phyloP scores from a whole-genome alignment of 2,113 vertebrate species.

The Lanius ludovicianus region DNA sequence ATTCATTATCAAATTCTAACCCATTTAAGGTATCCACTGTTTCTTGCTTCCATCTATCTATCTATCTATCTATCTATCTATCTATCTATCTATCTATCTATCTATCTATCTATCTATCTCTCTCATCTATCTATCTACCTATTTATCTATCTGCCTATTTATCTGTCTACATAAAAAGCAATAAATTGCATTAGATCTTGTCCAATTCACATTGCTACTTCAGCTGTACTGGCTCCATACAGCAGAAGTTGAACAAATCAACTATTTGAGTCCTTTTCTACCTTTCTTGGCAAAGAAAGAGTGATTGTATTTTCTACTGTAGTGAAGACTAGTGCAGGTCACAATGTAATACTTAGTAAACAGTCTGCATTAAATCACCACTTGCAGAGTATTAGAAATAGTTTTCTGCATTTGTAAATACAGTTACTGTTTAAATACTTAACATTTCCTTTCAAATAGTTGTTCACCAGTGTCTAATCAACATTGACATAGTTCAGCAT shows the following conservation, averaged over 20 bases:
- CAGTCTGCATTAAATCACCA: not conserved
- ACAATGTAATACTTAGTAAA: not conserved
- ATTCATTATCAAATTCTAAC: not conserved
- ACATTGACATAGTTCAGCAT: not conserved
- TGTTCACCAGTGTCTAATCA: not conserved
- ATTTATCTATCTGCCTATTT: not conserved
- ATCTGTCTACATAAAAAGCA: not conserved
- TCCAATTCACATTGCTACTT: not conserved
- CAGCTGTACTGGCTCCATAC: not conserved
- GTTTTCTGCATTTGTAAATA: not conserved
- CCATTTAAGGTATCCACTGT: not conserved
- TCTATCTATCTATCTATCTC: too few species aligned
- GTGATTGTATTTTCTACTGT: not conserved
- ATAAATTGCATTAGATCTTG: not conserved
- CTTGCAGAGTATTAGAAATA: not conserved
- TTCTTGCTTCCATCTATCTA: not conserved
- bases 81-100: not conserved
- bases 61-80: not conserved
- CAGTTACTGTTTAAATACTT: not conserved
- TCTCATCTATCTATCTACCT: not conserved
- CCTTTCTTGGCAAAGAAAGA: not conserved
- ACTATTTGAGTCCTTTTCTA: not conserved
- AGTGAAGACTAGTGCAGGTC: not conserved
- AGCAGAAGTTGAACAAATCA: not conserved
- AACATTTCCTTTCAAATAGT: not conserved